Conservation (phyloP, 2,113 vertebrate genomes). For the Struthidea cinerea region DNA sequence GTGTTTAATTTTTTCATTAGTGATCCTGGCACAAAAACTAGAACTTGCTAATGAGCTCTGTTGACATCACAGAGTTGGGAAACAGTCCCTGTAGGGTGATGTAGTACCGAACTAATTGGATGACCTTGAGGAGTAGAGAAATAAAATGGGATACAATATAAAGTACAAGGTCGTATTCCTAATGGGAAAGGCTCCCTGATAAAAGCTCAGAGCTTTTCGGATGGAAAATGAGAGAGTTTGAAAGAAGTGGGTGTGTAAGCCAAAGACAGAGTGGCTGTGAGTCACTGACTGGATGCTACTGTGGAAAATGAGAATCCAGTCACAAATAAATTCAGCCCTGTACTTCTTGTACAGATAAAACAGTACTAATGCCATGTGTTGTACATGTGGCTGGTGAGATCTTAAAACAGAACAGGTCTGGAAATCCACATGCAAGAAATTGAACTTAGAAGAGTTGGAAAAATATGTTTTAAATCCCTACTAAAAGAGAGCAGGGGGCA, state of each 20-base stretch:
- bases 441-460: background rate
- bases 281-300: background rate
- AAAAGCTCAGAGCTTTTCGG: background rate
- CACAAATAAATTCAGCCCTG: background rate
- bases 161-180: background rate
- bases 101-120: rapidly evolving
- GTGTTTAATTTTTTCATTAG: background rate
- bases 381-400: background rate
- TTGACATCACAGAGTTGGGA: background rate
- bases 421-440: background rate
- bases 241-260: background rate
- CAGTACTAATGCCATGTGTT: background rate
- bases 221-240: background rate
- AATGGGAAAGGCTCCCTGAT: background rate
- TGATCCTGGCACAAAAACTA: background rate
- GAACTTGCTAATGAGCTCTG: background rate
- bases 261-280: background rate
- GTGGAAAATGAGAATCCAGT: background rate
- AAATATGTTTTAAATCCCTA: background rate
- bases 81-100: background rate
- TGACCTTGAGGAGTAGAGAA: background rate
- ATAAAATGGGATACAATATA: background rate
- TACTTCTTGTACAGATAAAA: background rate
- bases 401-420: background rate
- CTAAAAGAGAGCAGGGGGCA: background rate